Evolutionary conservation across 2,797 vertebrate genomes (phyloP), one percentile per base, ranked within the genome.

Genomic region (Loriculus beryllinus): DNA sequence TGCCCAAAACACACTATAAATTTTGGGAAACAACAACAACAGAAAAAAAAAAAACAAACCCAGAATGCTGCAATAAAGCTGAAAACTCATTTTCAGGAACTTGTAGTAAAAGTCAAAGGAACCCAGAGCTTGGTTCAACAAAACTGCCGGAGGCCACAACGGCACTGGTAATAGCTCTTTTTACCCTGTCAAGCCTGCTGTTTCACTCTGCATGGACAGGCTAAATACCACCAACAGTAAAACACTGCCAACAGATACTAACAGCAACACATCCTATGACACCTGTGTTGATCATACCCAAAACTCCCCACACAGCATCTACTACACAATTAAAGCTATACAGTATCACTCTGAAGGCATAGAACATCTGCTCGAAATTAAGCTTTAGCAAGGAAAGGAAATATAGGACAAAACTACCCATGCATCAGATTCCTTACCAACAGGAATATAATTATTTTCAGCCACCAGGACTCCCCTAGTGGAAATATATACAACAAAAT

Each of bases 281-380:
- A 93, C 51, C 60, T 84, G 57, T n/a, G 59, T 78, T 65, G 74
- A 64, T 79, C 29, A 39, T 45, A 64, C 8, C 26, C 39, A 35
- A 87, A 85, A 70, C 62, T 7, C 0, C 22, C 12, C 31, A 42
- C 13, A 37, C n/a, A 91, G 45, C 26, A 59, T 63, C 65, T 69
- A 69, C 17, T 2, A 1, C 42, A 21, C 7, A 15, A 57, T 48
- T 88, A 78, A 96, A 88, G 90, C 84, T 69, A 90, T 37, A 69
- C 12, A 42, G 13, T 57, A 37, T 54, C 39, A 49, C 39, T 74
- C 43, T 60, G 51, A 86, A 95, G 42, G 49, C 63, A 82, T 6
- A 72, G 43, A 93, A 81, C 67, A 90, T 63, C 88, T 93, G 74
- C 42, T 90, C 71, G 45, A 92, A 93, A 94, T 88, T 90, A 92